Evolutionary conservation across 2,797 vertebrate genomes (phyloP).

Genomic region (Manis crassicaudata): DNA sequence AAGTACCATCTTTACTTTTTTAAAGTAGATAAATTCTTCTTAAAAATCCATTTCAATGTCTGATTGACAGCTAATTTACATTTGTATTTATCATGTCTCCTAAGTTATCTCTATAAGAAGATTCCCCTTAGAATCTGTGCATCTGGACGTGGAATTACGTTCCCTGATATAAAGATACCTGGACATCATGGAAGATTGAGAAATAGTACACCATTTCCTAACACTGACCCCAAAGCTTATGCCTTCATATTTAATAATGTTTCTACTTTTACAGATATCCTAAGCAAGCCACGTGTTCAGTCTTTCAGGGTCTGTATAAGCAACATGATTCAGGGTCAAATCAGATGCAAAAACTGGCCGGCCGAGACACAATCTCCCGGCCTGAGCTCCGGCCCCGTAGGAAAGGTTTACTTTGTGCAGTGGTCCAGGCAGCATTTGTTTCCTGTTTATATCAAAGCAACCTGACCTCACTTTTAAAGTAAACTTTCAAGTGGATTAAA

Average conservation of each 20-base stretch:
- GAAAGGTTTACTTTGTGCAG: fast-evolving
- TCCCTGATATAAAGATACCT: fast-evolving
- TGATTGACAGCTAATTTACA: slow-evolving; percentile 55
- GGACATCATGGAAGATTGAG: fast-evolving
- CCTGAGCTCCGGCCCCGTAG: background rate
- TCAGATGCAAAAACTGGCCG: fast-evolving
- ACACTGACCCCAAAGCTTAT: fast-evolving
- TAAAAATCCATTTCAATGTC: slow-evolving; percentile 61
- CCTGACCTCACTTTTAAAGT: background rate
- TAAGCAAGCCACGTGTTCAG: fast-evolving
- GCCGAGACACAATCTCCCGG: background rate
- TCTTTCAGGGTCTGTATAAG: background rate
- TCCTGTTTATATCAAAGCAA: background rate
- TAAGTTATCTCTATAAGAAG: background rate
- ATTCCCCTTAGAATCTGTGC: background rate
- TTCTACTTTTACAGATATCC: too few relatives aligned
- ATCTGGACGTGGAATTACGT: background rate
- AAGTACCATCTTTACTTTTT: slow-evolving; percentile 62
- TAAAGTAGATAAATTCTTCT: slow-evolving; percentile 54
- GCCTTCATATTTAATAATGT: too few relatives aligned
- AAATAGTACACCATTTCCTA: fast-evolving
- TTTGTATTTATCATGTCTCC: background rate
- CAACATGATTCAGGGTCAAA: fast-evolving
- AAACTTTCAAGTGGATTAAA: background rate
- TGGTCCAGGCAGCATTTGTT: too few relatives aligned